Base-by-base conservation (phyloP, 2,113 vertebrate species). In the Gasterosteus aculeatus region DNA sequence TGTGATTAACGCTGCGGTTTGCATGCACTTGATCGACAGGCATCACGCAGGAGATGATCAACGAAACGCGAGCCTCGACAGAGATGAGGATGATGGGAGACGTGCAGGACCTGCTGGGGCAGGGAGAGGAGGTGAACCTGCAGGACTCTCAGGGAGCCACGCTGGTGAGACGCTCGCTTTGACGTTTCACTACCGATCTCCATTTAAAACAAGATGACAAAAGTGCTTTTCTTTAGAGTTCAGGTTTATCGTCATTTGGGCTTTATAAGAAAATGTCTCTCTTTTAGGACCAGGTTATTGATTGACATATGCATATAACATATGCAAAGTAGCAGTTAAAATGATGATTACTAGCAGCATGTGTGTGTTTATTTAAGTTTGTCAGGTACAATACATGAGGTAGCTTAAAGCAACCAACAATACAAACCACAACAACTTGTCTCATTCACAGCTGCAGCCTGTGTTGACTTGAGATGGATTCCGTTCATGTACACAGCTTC, bases 11-110 rank as follows among this genome's bases (percentile, higher is more conserved):
- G 0, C 31, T 42, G 29, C 4, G 39, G 0, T 61, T 69, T 51
- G 69, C 57, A 33, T 54, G 78, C 16, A n/a, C 64, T 62, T 83
- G 56, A 78, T 53, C 87, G 85, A 79, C 92, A 97, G 98, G 98
- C 75, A 98, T 99, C 92, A 99, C 98, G 3, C 98, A 99, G 85
- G 97, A 99, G 84, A 99, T 96, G 92, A 98, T 99, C 93, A 98
- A 99, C 1, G 96, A 97, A 89, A 98, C 96, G 42, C 93, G 98
- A 51, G 96, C 96, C 0, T 95, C 97, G 0, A 95, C 96, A 0
- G 98, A 99, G 94, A 94, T 95, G 89, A 95, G 92, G 87, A 97
- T 99, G 96, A 94, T 98, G 68, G 91, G 91, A 46, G 97, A 99
- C 89, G 95, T 99, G 80, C 95, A 95, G 88, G 95, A 95, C 35